Evolutionary conservation across 1,140 invertebrate species (phyloP).

Genomic region (Bilobella aurantiaca): DNA sequence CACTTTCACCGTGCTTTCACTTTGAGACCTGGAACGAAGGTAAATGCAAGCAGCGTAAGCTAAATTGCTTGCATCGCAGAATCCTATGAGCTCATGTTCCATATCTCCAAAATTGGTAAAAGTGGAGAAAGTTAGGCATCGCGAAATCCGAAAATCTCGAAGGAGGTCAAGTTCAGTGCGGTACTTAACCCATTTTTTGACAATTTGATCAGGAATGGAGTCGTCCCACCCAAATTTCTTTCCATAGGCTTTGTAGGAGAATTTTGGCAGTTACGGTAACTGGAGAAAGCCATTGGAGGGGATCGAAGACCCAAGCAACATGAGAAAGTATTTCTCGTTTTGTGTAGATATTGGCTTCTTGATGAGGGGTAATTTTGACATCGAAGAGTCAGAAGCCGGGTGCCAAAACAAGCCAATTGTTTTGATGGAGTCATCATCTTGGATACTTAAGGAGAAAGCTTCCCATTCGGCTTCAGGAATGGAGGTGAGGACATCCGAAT

Average conservation of each 20-base stretch:
- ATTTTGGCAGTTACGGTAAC: conserved; percentile 24
- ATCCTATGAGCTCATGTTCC: conserved; percentile 2
- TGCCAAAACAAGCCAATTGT: conserved; percentile 37
- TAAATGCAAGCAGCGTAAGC: conserved; percentile 5
- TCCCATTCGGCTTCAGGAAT: conserved; percentile 10
- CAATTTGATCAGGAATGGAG: conserved; percentile 12
- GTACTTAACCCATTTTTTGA: conserved; percentile 29
- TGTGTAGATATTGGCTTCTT: neutral
- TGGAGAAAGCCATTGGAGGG: conserved; percentile 20
- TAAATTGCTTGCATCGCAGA: neutral
- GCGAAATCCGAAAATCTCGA: neutral
- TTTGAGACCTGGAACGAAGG: neutral
- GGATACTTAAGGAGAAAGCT: neutral
- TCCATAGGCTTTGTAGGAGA: conserved; percentile 32
- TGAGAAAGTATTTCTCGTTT: conserved; percentile 26
- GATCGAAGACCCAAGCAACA: conserved; percentile 29
- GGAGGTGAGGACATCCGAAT: neutral
- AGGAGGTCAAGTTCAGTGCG: neutral
- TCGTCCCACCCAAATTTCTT: conserved; percentile 24
- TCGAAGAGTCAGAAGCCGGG: conserved; percentile 31
- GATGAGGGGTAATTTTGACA: neutral
- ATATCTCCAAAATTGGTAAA: neutral
- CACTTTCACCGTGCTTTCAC: neutral
- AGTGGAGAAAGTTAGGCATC: neutral
- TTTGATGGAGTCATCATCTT: conserved; percentile 32